phyloP scores from a whole-genome alignment of 1,140 invertebrate genomes.

The Heliconius nattereri region DNA sequence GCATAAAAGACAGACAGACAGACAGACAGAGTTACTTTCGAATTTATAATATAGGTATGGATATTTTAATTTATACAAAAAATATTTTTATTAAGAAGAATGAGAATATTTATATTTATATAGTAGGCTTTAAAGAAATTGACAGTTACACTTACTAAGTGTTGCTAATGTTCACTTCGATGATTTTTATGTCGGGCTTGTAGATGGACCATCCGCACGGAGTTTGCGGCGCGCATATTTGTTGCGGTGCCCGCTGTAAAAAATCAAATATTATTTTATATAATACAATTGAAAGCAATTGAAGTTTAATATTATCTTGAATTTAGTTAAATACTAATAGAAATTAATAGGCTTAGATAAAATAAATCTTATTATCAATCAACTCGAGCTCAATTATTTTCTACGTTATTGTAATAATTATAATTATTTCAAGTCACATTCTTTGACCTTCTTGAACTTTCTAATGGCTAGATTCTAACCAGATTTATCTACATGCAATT shows the following conservation, averaged over 20 bases:
- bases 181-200: conserved; percentile 71
- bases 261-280: background rate
- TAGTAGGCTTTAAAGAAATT: background rate
- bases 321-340: background rate
- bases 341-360: background rate
- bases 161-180: conserved; percentile 83
- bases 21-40: no score
- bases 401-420: background rate
- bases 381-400: background rate
- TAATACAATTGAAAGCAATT: background rate
- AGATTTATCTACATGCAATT: background rate
- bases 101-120: background rate
- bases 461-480: background rate
- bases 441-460: background rate
- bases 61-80: no score
- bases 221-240: conserved; percentile 65
- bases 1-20: no score
- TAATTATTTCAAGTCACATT: background rate
- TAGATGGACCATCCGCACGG: conserved; percentile 86
- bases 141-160: conserved; percentile 79
- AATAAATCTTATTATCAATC: background rate
- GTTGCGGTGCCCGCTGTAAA: conserved; percentile 43
- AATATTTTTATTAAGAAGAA: background rate
- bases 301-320: background rate
- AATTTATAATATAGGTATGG: no score